A percentile compares a stretch with the other conserved stretches of the same genome.
These are phyloP conservation scores for Cossypha polioptera DNA, from an alignment of 2,797 vertebrate genomes.

Conservation along the genomic window DNA sequence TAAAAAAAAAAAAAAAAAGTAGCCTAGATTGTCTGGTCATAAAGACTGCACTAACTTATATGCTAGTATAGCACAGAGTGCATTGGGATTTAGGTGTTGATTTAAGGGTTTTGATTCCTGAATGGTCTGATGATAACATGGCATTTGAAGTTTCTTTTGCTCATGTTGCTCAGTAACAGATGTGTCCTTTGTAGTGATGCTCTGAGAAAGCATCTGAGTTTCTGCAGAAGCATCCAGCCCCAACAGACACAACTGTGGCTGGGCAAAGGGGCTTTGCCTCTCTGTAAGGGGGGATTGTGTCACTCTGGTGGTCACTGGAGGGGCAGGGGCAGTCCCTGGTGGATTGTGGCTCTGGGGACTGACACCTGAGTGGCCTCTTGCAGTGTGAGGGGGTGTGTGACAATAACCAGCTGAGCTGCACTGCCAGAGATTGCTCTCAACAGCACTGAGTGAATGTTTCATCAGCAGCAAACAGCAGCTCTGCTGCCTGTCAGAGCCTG, in stretches of 20 bases:
- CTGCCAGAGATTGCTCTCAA: background rate
- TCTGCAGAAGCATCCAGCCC: background rate
- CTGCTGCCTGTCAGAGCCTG: background rate
- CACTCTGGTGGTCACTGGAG: fast-evolving
- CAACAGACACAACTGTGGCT: fast-evolving
- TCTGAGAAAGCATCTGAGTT: background rate
- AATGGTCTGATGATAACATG: background rate
- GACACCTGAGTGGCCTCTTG: background rate
- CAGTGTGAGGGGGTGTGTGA: fast-evolving
- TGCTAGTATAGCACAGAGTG: background rate
- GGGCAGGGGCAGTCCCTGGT: background rate
- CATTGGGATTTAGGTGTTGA: background rate
- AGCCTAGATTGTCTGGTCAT: background rate
- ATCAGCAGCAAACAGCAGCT: background rate
- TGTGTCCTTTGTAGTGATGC: background rate
- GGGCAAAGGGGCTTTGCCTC: background rate
- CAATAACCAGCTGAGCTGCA: background rate
- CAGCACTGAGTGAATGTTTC: background rate
- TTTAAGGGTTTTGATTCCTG: background rate
- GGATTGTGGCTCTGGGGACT: fast-evolving
- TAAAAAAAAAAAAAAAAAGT: background rate
- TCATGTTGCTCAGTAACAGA: background rate
- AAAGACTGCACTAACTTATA: background rate
- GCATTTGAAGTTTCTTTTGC: background rate
- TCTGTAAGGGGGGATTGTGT: too few relatives aligned